Base-by-base conservation (phyloP, 2,888 invertebrate species). In the Mythimna loreyi region DNA sequence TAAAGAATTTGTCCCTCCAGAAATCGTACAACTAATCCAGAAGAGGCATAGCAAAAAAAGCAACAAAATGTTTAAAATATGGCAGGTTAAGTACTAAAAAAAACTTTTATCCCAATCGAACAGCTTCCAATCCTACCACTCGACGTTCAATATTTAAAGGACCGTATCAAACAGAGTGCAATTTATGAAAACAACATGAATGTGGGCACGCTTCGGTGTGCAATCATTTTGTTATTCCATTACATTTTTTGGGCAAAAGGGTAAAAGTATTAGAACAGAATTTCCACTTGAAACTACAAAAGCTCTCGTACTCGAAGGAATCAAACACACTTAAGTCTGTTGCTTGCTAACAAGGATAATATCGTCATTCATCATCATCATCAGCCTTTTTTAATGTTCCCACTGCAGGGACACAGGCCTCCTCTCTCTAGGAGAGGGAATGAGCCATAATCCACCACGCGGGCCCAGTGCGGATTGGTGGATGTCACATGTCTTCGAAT, bases 91-190 rank as follows among this genome's bases (percentile, higher is more conserved):
- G 57, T 53, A 47, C 59, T 57, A 70, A 72, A 81, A 72, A 81
- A 80, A 71, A 65, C 72, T 71, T 72, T 75, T 60, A 78, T 72
- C 68, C 67, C 59, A 61, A 80, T 76, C 76, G 60, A 36, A 62
- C 55, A 68, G 67, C 60, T 49, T 72, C 60, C 66, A 69, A 81
- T 78, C 61, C 61, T 57, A 63, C 60, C 63, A 33, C 66, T 78
- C 67, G 67, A 74, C 80, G 67, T 73, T 86, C 75, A 87, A 86
- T 86, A 86, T 87, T 85, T 78, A 86, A 86, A 82, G 73, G 76
- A 74, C 72, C 75, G 76, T 83, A 86, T 88, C 81, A 87, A 86
- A 82, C 78, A 75, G 82, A 90, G 90, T 89, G 89, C 89, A 89
- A 85, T 90, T 85, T 87, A 88, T 86, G 84, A 85, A 89, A 87